A percentile compares a stretch with the other conserved stretches of the same genome.
phyloP scores from a whole-genome alignment of 2,113 vertebrate genomes.

The Ictalurus furcatus region DNA sequence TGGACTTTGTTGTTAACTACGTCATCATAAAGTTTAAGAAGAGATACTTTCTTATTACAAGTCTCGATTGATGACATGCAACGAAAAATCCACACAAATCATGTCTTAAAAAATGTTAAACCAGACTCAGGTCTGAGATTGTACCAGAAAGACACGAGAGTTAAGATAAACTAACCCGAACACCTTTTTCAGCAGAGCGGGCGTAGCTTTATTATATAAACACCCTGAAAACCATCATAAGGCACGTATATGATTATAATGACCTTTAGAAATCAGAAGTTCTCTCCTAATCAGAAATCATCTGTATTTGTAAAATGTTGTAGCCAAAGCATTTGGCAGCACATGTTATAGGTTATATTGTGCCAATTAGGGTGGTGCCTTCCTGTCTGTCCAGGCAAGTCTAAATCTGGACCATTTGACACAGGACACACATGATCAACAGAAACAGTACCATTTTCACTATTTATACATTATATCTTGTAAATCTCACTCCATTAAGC shows the following conservation, averaged over 20 bases:
- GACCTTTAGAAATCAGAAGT: not conserved
- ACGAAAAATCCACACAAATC: not conserved
- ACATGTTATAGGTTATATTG: not conserved
- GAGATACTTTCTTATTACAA: constrained; percentile 16
- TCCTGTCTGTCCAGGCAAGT: not conserved
- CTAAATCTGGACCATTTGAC: not conserved
- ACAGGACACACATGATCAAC: not conserved
- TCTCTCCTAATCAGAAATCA: not conserved
- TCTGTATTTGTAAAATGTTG: not conserved
- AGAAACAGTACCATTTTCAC: not conserved
- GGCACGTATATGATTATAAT: too few relatives aligned
- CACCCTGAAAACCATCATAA: not conserved
- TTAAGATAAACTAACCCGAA: constrained; percentile 19
- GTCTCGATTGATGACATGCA: not conserved
- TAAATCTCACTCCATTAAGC: not conserved
- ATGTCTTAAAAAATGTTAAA: not conserved
- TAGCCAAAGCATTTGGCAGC: not conserved
- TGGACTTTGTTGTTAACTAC: constrained; percentile 52
- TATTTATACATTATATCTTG: too few relatives aligned
- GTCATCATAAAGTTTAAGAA: constrained; percentile 54
- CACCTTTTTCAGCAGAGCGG: not conserved
- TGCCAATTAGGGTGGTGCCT: constrained; percentile 34
- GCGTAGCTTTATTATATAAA: constrained; percentile 13
- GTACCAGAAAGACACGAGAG: not conserved
- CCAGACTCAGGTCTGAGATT: not conserved